Conservation (phyloP, 2,888 invertebrate genomes). For the Cryptocheilus praepositus region DNA sequence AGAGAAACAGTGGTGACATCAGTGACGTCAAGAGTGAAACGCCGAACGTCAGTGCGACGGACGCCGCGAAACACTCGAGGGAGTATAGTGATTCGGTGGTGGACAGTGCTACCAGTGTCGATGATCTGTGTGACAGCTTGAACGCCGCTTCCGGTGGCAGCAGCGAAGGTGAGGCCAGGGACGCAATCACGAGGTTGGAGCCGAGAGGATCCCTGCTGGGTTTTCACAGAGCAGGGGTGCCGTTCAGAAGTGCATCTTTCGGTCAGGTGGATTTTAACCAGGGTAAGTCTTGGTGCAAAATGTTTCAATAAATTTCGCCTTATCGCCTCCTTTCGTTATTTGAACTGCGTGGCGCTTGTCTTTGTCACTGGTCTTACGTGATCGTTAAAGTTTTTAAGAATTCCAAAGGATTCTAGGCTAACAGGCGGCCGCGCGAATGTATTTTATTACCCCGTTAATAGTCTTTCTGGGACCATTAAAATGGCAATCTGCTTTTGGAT, state of each 20-base stretch:
- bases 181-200: conserved; percentile 66
- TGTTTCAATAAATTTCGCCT: neutral
- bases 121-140: conserved; percentile 51
- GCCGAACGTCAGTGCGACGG: conserved; percentile 31
- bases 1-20: conserved; percentile 55
- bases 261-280: conserved; percentile 87
- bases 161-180: conserved; percentile 65
- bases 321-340: too few species aligned
- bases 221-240: conserved; percentile 70
- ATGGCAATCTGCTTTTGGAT: too few species aligned
- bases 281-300: conserved; percentile 51
- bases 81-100: conserved; percentile 69
- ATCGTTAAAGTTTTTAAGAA: too few species aligned
- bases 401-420: too few species aligned
- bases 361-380: too few species aligned
- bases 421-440: too few species aligned
- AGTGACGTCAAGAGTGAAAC: conserved; percentile 48
- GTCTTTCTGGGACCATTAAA: too few species aligned
- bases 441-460: too few species aligned
- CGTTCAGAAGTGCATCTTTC: conserved; percentile 90
- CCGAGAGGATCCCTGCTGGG: conserved; percentile 62
- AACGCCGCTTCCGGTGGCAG: conserved; percentile 38
- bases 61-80: conserved; percentile 58
- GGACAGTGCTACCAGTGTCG: conserved; percentile 57
- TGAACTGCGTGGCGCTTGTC: too few species aligned